Base-by-base conservation (phyloP, 2,888 invertebrate genomes). In the Pristionchus fissidentatus region DNA sequence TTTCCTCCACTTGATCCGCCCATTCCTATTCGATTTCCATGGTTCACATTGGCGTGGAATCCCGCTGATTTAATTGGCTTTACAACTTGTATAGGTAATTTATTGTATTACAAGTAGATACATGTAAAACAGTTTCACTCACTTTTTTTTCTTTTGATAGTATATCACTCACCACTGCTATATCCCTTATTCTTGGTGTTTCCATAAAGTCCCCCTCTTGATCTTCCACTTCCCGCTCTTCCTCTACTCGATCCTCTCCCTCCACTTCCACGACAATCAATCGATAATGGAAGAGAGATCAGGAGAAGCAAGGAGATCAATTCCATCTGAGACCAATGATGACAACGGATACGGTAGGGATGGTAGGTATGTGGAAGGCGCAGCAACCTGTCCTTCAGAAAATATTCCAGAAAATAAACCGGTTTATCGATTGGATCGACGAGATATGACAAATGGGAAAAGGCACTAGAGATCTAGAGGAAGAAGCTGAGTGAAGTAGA, bases 211-310 rank as follows among this genome's bases (percentile, higher is more conserved):
- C 66, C 66, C 3, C 35, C 13, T 80, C 80, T 10, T 26, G 43
- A 41, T 32, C 80, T 81, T 4, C 52, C 80, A 19, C 38, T 35
- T 15, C 41, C 8, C 2, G 26, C 1, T 75, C 75, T 55, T 10
- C 60, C 41, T 46, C 80, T 46, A 43, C 80, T 26, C 22, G 62
- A 43, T 46, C 57, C 80, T n/a, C 80, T 62, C 41, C 80, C 80
- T 4, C 80, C 10, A 10, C 80, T 62, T 46, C 80, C 80, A 29
- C 80, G n/a, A 22, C 62, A 43, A 29, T 62, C 80, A 3, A 79
- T 57, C 41, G 29, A 41, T 35, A 79, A 32, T 2, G 29, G 55
- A 38, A 57, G 55, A 7, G 49, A 46, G 19, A 79, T 38, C 7
- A 79, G 57, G 2, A 79, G 5, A 8, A 57, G 38, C 32, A 13